Evolutionary conservation across 2,888 invertebrate genomes (phyloP).

Genomic region (Limnephilus lunatus): DNA sequence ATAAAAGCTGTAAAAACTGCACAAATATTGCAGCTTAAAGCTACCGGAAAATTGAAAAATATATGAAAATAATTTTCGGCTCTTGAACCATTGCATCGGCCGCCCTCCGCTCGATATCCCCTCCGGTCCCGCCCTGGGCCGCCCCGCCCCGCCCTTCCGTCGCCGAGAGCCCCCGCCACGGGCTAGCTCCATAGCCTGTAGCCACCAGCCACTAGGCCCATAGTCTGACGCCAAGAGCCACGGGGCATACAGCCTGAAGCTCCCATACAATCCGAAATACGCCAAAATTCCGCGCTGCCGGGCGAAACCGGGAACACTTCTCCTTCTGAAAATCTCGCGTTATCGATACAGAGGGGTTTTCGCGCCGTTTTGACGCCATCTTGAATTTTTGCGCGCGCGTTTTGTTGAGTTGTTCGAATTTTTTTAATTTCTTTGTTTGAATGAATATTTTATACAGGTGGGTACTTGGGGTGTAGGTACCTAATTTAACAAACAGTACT

Average conservation of each 20-base stretch:
- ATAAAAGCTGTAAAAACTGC: too few species aligned
- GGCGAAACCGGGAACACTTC: not conserved
- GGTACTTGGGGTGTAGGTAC: not conserved
- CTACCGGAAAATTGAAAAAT: not conserved
- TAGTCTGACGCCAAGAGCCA: slow-evolving; percentile 68
- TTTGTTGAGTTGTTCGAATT: not conserved
- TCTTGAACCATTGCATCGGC: not conserved
- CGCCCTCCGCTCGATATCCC: slow-evolving; percentile 42
- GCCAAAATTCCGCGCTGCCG: not conserved
- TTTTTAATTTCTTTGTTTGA: not conserved
- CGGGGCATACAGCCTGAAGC: slow-evolving; percentile 71
- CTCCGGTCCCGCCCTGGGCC: slow-evolving; percentile 55
- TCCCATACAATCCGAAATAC: slow-evolving; percentile 65
- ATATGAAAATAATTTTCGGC: not conserved
- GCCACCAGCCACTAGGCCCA: slow-evolving; percentile 69
- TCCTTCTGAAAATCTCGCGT: not conserved
- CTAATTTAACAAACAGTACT: not conserved
- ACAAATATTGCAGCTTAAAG: too few species aligned
- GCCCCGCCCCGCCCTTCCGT: slow-evolving; percentile 64
- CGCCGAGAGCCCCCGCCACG: slow-evolving; percentile 71
- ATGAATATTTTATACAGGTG: not conserved
- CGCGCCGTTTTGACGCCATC: not conserved
- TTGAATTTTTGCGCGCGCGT: not conserved
- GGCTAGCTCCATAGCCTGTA: slow-evolving; percentile 70
- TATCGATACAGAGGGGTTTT: not conserved